Evolutionary conservation across 2,888 invertebrate species (phyloP).

Genomic region (Epistrophe eligans): DNA sequence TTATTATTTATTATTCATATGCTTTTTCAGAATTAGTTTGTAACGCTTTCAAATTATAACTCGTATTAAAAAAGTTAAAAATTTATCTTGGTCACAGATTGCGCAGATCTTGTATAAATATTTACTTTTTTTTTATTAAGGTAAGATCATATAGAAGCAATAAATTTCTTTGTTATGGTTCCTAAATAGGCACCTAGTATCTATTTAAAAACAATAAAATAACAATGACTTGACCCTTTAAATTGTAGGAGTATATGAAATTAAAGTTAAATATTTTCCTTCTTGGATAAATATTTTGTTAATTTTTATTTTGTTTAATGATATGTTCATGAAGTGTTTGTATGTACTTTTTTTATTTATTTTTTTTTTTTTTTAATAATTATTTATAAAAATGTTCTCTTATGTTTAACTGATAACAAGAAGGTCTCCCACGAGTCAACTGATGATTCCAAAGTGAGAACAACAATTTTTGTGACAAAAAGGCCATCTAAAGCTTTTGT

Average conservation of each 20-base stretch:
- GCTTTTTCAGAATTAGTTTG: neutral
- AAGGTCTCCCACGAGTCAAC: no score
- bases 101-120: neutral
- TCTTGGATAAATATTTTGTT: neutral
- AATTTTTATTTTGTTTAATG: neutral
- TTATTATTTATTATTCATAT: neutral
- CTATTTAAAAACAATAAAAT: conserved; percentile 5
- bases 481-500: no score
- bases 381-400: no score
- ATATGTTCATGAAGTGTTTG: no score
- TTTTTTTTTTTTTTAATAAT: no score
- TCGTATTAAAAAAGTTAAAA: neutral
- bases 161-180: neutral
- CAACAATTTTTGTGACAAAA: no score
- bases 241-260: neutral
- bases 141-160: neutral
- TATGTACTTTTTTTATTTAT: no score
- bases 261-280: neutral
- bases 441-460: no score
- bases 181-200: no score
- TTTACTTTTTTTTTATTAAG: neutral
- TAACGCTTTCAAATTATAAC: conserved; percentile 19
- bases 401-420: no score
- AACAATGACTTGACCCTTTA: neutral
- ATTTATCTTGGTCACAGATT: neutral